Percentiles rank a stretch among this genome's conserved stretches.
Conservation (phyloP, 2,888 invertebrate genomes). For the Philaethria dido region DNA sequence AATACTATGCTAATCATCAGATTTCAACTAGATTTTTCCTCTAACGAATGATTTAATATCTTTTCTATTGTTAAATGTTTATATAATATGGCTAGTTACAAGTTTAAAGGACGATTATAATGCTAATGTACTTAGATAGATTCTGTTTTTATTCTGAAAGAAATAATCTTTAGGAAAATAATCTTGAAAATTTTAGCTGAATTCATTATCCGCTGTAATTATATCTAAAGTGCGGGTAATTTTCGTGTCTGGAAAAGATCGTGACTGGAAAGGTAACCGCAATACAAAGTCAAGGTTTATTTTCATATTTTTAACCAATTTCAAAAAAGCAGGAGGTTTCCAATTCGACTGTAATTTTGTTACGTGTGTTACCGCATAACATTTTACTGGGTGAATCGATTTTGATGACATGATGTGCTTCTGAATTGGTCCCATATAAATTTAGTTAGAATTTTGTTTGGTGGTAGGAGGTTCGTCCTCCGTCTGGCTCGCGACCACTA, state of each 20-base stretch:
- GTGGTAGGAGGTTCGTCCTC: no score
- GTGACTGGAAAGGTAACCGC: slow-evolving; percentile 8
- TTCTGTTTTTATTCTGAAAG: neutral
- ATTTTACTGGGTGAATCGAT: no score
- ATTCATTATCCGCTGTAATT: slow-evolving; percentile 7
- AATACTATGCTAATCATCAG: neutral
- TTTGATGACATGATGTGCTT: no score
- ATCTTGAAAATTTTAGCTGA: neutral
- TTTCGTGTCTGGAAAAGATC: neutral
- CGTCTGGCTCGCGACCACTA: no score
- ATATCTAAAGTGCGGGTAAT: neutral
- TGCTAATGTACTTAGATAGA: neutral
- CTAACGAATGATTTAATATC: neutral
- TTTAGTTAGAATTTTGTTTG: no score
- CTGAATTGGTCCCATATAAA: no score
- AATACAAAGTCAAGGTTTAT: slow-evolving; percentile 6
- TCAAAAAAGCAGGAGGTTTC: no score
- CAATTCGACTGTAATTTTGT: no score
- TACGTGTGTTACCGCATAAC: no score
- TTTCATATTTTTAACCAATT: neutral
- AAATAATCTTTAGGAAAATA: slow-evolving; percentile 2
- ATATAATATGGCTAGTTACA: neutral
- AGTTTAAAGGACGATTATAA: neutral
- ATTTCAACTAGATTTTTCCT: slow-evolving; percentile 1
- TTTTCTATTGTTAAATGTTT: neutral